Evolutionary conservation across 2,888 invertebrate genomes (phyloP).

Genomic region (Cataglyphis rosenhaueri): DNA sequence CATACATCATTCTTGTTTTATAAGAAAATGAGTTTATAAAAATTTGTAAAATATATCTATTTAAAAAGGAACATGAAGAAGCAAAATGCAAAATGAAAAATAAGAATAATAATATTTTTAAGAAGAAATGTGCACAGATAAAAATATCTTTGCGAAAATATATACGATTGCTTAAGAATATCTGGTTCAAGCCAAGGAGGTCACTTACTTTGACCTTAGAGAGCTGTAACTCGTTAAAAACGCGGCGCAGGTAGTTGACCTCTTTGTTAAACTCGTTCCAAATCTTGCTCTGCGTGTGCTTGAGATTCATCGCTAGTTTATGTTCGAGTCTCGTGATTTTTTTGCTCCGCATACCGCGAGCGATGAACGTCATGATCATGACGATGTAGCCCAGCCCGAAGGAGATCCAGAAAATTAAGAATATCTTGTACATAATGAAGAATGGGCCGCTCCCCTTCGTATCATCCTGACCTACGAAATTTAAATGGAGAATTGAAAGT

Average conservation of each 20-base stretch:
- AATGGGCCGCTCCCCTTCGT: constrained; percentile 87
- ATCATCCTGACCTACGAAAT: constrained; percentile 81
- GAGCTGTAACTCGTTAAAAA: constrained; percentile 93
- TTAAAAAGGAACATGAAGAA: neutral
- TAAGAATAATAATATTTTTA: neutral
- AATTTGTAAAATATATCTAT: neutral
- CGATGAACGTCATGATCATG: constrained; percentile 95
- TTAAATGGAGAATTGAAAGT: neutral
- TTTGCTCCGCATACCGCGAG: constrained; percentile 92
- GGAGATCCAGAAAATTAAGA: constrained; percentile 95
- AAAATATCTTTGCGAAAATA: neutral
- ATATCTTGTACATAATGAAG: constrained; percentile 91
- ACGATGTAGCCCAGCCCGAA: constrained; percentile 96
- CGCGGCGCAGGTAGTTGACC: constrained; percentile 90
- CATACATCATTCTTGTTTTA: neutral
- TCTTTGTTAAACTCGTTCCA: constrained; percentile 92
- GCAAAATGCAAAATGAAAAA: neutral
- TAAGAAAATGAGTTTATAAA: neutral
- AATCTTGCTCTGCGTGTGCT: constrained; percentile 92
- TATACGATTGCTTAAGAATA: neutral
- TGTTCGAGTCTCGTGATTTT: constrained; percentile 91
- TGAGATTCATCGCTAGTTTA: constrained; percentile 91
- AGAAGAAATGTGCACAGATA: neutral
- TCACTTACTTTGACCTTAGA: constrained; percentile 91
- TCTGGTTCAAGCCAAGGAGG: constrained; percentile 7